phyloP scores from a whole-genome alignment of 2,113 vertebrate species.

The Lutjanus erythropterus region DNA sequence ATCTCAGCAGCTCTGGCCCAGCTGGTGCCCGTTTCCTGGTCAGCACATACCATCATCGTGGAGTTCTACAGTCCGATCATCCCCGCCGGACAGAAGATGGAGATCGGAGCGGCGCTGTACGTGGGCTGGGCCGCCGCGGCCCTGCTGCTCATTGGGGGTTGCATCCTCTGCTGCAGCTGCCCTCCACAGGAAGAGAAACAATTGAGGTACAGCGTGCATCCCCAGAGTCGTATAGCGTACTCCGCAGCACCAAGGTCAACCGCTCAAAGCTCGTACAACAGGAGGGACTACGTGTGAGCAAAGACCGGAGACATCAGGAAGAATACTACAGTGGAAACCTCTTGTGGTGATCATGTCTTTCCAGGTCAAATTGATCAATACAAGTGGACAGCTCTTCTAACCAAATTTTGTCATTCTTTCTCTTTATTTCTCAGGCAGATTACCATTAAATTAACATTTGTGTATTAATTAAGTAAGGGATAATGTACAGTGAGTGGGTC shows the following conservation, averaged over 20 bases:
- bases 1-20: constrained; percentile 86
- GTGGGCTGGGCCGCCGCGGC: constrained; percentile 92
- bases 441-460: too few relatives aligned
- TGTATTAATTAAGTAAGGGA: too few relatives aligned
- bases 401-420: too few relatives aligned
- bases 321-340: too few relatives aligned
- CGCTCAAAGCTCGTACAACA: constrained; percentile 86
- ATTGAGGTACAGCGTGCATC: constrained; percentile 76
- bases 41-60: constrained; percentile 90
- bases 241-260: constrained; percentile 86
- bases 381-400: too few relatives aligned
- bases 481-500: too few relatives aligned
- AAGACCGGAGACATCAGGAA: not conserved
- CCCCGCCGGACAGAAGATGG: constrained; percentile 88
- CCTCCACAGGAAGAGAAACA: constrained; percentile 86
- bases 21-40: constrained; percentile 94
- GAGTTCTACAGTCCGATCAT: constrained; percentile 93
- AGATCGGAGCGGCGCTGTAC: constrained; percentile 92
- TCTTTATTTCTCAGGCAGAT: too few relatives aligned
- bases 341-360: too few relatives aligned
- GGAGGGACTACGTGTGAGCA: constrained; percentile 93
- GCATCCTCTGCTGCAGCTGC: constrained; percentile 94
- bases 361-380: too few relatives aligned
- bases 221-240: constrained; percentile 87
- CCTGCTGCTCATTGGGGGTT: constrained; percentile 89